Evolutionary conservation across 2,888 invertebrate genomes (phyloP).

Genomic region (Sthenelais limicola): DNA sequence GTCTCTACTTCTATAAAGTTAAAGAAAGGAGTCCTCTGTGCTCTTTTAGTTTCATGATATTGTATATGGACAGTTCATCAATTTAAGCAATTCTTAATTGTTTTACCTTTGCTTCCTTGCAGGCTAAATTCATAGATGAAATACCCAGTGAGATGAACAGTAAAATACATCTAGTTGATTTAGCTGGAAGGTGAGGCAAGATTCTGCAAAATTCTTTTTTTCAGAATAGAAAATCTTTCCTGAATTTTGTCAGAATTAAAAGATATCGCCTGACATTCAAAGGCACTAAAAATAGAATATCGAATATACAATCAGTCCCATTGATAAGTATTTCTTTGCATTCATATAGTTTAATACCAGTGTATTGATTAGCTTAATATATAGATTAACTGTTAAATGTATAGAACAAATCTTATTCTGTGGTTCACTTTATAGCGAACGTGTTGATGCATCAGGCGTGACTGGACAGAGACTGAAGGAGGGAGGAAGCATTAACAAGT

Average conservation of each 20-base stretch:
- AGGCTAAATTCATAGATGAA: slow-evolving; percentile 70
- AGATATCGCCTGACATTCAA: background rate
- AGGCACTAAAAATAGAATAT: background rate
- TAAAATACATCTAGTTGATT: slow-evolving; percentile 74
- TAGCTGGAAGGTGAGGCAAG: slow-evolving; percentile 75
- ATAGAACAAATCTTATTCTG: background rate
- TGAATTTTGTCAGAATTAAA: no score
- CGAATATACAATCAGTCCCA: no score
- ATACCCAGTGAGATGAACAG: slow-evolving; percentile 72
- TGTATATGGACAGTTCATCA: background rate
- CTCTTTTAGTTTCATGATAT: background rate
- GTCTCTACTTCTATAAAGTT: no score
- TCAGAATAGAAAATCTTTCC: no score
- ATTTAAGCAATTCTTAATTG: background rate
- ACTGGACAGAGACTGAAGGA: slow-evolving; percentile 89
- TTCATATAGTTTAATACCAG: no score
- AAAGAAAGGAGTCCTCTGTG: background rate
- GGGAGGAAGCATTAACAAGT: slow-evolving; percentile 82
- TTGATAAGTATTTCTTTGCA: background rate
- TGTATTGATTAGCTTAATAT: no score
- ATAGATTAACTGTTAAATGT: no score
- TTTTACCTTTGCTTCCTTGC: slow-evolving; percentile 33
- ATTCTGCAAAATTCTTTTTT: no score
- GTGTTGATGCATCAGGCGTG: slow-evolving; percentile 79
- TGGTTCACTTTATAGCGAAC: slow-evolving; percentile 64